Evolutionary conservation across 2,888 invertebrate genomes (phyloP).

Genomic region (Cataglyphis livida): DNA sequence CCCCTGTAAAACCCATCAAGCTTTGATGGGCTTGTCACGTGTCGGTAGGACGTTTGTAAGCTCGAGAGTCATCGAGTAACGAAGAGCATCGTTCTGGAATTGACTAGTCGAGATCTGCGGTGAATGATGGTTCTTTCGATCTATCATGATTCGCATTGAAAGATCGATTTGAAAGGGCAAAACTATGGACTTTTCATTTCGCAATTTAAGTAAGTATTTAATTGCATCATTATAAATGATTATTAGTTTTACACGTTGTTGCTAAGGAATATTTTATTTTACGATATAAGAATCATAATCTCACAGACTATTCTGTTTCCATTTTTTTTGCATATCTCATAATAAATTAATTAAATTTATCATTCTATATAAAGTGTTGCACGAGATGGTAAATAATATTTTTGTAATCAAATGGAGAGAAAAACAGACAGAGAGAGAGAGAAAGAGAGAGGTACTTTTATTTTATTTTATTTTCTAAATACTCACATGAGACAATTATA

Average conservation of each 20-base stretch:
- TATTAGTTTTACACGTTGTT: background rate
- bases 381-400: background rate
- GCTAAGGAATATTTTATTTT: background rate
- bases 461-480: constrained; percentile 53
- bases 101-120: constrained; percentile 44
- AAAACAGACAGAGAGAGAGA: too few relatives aligned
- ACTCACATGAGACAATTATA: constrained; percentile 55
- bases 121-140: constrained; percentile 50
- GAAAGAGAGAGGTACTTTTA: background rate
- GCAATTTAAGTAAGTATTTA: constrained; percentile 23
- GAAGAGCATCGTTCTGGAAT: constrained; percentile 50
- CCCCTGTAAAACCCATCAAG: constrained; percentile 53
- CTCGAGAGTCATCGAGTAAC: constrained; percentile 49
- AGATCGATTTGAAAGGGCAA: constrained; percentile 23
- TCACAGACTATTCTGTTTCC: background rate
- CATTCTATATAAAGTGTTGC: background rate
- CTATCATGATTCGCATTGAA: constrained; percentile 25
- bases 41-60: constrained; percentile 51
- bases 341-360: constrained; percentile 36
- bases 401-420: background rate
- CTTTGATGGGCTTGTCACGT: constrained; percentile 56
- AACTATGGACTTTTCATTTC: background rate
- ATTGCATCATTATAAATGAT: background rate
- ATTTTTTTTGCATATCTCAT: background rate
- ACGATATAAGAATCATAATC: background rate